Evolutionary conservation across 2,888 invertebrate genomes (phyloP).

Genomic region (Elysia crispata): DNA sequence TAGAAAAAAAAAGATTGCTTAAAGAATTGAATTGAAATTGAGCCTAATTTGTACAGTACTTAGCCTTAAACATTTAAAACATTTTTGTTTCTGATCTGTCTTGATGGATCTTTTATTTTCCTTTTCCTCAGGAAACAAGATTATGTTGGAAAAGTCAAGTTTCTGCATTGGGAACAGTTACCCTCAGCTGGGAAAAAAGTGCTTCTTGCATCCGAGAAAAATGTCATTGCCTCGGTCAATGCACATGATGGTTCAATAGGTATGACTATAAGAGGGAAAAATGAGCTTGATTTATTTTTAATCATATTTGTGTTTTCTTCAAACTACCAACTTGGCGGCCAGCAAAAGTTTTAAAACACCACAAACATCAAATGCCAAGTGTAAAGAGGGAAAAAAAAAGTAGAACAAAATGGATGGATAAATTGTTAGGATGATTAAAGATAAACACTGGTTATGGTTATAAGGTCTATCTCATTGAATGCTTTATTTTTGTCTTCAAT

Average conservation of each 20-base stretch:
- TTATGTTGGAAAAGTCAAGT: slow-evolving; percentile 68
- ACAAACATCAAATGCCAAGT: neutral
- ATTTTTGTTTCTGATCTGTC: neutral
- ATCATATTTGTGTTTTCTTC: too few species aligned
- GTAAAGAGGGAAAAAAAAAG: too few species aligned
- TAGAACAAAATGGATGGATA: too few species aligned
- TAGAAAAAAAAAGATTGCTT: too few species aligned
- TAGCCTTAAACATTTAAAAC: too few species aligned
- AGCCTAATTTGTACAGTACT: neutral
- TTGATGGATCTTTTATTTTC: neutral
- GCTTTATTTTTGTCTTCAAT: too few species aligned
- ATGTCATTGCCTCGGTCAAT: slow-evolving; percentile 72
- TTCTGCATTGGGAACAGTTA: slow-evolving; percentile 70
- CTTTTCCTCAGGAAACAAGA: slow-evolving; percentile 68
- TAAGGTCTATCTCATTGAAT: too few species aligned
- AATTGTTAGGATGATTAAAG: too few species aligned
- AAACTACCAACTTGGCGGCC: neutral
- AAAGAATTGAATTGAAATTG: too few species aligned
- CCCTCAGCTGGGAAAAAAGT: slow-evolving; percentile 65
- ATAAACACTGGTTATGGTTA: too few species aligned
- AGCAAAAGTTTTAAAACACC: too few species aligned
- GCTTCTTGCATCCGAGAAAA: slow-evolving; percentile 71
- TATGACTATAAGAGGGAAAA: slow-evolving; percentile 48
- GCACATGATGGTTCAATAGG: slow-evolving; percentile 72
- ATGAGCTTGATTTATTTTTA: too few species aligned